Percentiles rank a stretch among this genome's conserved stretches.
phyloP scores from a whole-genome alignment of 2,888 invertebrate species.

The Adineta ricciae region DNA sequence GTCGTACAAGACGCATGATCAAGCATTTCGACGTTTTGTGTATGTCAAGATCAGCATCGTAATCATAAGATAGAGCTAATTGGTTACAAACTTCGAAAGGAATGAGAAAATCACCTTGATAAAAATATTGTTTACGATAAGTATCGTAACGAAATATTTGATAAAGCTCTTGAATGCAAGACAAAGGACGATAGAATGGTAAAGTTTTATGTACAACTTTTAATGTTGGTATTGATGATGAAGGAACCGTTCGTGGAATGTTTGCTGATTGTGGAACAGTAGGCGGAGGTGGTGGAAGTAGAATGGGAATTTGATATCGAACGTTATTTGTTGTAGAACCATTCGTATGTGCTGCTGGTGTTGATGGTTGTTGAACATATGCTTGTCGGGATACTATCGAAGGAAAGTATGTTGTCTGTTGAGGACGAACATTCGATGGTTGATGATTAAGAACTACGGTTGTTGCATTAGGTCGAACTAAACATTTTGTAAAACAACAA shows the following conservation, averaged over 20 bases:
- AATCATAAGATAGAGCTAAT: background rate
- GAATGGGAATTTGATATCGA: background rate
- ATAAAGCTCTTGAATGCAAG: background rate
- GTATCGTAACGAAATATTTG: background rate
- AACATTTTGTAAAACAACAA: background rate
- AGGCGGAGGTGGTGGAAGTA: too few relatives aligned
- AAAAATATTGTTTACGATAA: background rate
- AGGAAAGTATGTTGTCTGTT: background rate
- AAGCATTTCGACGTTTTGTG: background rate
- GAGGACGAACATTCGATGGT: background rate
- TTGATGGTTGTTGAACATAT: background rate
- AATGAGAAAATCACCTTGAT: background rate
- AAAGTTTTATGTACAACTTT: background rate
- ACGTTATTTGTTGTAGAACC: background rate
- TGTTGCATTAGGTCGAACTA: background rate
- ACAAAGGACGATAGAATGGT: background rate
- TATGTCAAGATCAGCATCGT: background rate
- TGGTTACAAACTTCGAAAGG: background rate
- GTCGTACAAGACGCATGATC: background rate
- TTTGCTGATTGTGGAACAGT: too few relatives aligned
- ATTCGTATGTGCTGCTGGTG: background rate
- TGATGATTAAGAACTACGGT: background rate
- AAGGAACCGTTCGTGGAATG: too few relatives aligned
- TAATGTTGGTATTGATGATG: background rate
- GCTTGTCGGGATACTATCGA: background rate